Conservation (phyloP, 2,797 vertebrate genomes). For the Crocodylus rhombifer region DNA sequence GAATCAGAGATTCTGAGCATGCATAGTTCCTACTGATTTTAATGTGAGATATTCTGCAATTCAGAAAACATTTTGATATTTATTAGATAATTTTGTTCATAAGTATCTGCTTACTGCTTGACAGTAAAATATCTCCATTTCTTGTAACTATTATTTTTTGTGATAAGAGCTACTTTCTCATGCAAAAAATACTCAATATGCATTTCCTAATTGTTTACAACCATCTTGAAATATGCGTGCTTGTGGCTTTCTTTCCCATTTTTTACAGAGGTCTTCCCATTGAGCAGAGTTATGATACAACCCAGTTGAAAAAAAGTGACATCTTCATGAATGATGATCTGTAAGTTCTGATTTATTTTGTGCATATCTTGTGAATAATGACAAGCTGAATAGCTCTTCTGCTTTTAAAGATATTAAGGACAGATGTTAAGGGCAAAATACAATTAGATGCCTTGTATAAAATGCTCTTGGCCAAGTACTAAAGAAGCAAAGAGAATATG, state of each 20-base stretch:
- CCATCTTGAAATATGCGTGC: neutral
- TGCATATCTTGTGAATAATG: neutral
- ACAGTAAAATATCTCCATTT: neutral
- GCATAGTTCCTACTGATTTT: too few species aligned
- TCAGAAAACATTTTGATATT: too few species aligned
- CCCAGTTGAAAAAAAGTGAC: constrained; percentile 80
- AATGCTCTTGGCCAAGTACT: neutral
- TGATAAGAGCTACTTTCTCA: neutral
- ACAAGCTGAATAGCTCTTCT: neutral
- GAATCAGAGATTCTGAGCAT: too few species aligned
- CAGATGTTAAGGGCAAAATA: neutral
- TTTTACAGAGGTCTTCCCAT: constrained; percentile 74
- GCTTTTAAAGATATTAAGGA: neutral
- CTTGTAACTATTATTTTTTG: neutral
- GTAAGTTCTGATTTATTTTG: constrained; percentile 68
- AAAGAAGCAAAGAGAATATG: neutral
- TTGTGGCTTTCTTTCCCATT: constrained; percentile 3
- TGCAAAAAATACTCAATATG: neutral
- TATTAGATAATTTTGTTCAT: too few species aligned
- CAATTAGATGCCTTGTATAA: neutral
- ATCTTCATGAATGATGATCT: constrained; percentile 82
- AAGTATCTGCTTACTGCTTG: too few species aligned
- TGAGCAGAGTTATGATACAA: constrained; percentile 71
- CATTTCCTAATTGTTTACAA: neutral
- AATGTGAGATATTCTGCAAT: too few species aligned